Base-by-base conservation (phyloP, 2,113 vertebrate species). In the Indicator indicator region DNA sequence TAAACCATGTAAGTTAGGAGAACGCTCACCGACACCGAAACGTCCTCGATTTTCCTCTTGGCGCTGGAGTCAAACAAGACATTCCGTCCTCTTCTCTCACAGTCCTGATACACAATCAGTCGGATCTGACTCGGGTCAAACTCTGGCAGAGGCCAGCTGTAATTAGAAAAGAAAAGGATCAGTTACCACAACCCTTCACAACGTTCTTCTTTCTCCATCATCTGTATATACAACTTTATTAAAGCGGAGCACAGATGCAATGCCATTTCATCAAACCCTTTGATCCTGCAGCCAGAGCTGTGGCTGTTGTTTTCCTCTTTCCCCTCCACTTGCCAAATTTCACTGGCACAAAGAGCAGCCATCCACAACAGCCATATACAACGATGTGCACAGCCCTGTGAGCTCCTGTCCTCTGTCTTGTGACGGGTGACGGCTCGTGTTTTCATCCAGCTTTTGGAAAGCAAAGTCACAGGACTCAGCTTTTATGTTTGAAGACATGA, bases 61-160 rank as follows among this genome's bases (percentile, higher is more conserved):
- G 98, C 97, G 23, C 98, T 99, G 84, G 99, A 99, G 97, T 99
- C 99, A 82, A 99, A 99, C 48, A 99, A 98, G 97, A 99, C 99
- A 97, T 99, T 99, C 92, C 99, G 98, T 32, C 99, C 99, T 23
- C 99, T 98, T 86, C 99, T 98, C 92, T 99, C 99, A 26, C 99
- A 99, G 98, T 99, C 99, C 98, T 99, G 99, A 94, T 99, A 99
- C 15, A 99, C 99, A 11, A 99, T 99, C 94, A 99, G 98, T 74
- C 99, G 98, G 97, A 99, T 99, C 94, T 99, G 99, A 95, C 98
- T 98, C 78, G 99, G 98, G 94, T 99, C 99, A 98, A 99, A 98
- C 97, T 99, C 99, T 40, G 99, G 98, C 88, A 98, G 97, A 78
- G 99, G 98, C 99, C 99, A 99, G 98, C 99, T 99, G 76, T 55